phyloP scores from a whole-genome alignment of 2,113 vertebrate species.

The Takifugu flavidus region DNA sequence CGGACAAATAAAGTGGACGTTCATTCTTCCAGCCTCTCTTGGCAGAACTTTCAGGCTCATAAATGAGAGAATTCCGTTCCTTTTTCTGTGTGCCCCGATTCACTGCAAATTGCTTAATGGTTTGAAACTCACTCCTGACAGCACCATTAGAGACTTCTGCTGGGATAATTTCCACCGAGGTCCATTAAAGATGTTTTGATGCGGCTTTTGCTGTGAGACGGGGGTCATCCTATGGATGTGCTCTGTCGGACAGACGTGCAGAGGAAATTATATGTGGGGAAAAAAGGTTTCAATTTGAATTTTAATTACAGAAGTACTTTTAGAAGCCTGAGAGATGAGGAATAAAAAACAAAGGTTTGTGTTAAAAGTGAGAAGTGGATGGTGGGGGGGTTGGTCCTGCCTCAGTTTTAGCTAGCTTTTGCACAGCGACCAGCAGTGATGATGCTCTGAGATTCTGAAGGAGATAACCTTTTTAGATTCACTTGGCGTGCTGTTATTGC shows the following conservation, averaged over 20 bases:
- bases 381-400: no score
- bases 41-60: slow-evolving; percentile 47
- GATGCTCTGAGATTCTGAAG: slow-evolving; percentile 8
- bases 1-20: slow-evolving; percentile 27
- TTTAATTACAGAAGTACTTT: slow-evolving; percentile 2
- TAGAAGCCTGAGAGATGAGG: neutral
- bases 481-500: slow-evolving; percentile 12
- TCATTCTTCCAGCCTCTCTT: slow-evolving; percentile 8
- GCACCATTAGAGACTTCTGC: slow-evolving; percentile 62
- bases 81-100: slow-evolving; percentile 59
- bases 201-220: slow-evolving; percentile 55
- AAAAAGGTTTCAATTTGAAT: slow-evolving; percentile 12
- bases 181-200: slow-evolving; percentile 64
- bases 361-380: neutral
- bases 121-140: slow-evolving; percentile 66
- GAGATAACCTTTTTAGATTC: slow-evolving; percentile 25
- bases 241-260: slow-evolving; percentile 26
- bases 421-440: neutral
- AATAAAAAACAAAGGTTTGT: neutral
- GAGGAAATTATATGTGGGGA: slow-evolving; percentile 24
- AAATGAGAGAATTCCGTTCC: slow-evolving; percentile 58
- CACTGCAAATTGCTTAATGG: slow-evolving; percentile 69
- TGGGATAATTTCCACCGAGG: slow-evolving; percentile 61
- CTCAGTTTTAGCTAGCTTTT: slow-evolving; percentile 5
- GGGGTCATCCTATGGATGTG: slow-evolving; percentile 35